Base-by-base conservation (phyloP, 2,888 invertebrate genomes). In the Bembecia ichneumoniformis region DNA sequence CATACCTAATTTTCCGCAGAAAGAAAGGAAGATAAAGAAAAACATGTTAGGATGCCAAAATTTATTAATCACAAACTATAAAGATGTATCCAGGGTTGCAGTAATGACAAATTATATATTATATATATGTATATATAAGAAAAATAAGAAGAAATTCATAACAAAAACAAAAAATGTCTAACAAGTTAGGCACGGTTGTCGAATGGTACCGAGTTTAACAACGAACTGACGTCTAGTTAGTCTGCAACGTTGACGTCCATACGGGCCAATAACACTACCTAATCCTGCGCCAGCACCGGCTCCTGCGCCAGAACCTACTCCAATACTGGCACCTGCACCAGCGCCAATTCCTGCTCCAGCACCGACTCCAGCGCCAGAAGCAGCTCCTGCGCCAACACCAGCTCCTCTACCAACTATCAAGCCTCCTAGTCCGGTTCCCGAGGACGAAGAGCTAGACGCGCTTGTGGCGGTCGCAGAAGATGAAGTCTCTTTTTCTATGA, bases 81-180 rank as follows among this genome's bases (percentile, higher is more conserved):
- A 77, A 75, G 72, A 80, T 78, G 78, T 76, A 79, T 77, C 74
- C 73, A 66, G 49, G 2, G 11, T 28, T 28, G 9, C 28, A 28
- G 28, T 28, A 28, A n/a, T n/a, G n/a, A n/a, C n/a, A n/a, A n/a
- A 40, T 40, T 40, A n/a, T 14, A 40, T n/a, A 28, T 28, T 11
- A 11, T 9, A 44, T 15, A 43, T 11, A 16, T 14, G 17, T n/a
- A n/a, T n/a, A n/a, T n/a, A n/a, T n/a, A 44, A 13, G 4, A 47
- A 52, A 53, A 55, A 40, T 46, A 50, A 50, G 48, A 35, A 51
- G 49, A 55, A 48, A 52, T 47, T 47, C 17, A 48, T 44, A 40
- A 54, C 10, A 46, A 56, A 51, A 47, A 36, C 13, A 49, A 20
- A 28, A 47, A 15, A 47, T 56, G 13, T 50, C 62, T 72, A 82